Evolutionary conservation across 2,888 invertebrate species (phyloP).

Genomic region (Cephus pygmeus): DNA sequence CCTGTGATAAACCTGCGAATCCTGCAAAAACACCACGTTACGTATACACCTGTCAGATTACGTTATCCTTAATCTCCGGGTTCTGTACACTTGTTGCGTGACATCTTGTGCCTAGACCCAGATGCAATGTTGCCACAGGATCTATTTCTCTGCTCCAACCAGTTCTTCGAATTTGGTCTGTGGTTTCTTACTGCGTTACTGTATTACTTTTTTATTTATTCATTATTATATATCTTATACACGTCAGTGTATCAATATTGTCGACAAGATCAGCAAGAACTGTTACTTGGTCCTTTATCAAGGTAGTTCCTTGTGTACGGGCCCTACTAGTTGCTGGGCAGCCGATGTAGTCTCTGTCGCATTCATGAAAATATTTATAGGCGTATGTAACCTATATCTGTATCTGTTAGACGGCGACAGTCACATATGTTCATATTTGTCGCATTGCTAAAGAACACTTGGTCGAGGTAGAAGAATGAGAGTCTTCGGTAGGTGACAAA

Average conservation of each 20-base stretch:
- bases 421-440: neutral
- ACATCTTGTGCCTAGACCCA: neutral
- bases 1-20: neutral
- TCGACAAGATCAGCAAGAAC: neutral
- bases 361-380: neutral
- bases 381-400: neutral
- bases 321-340: neutral
- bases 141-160: neutral
- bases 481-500: neutral
- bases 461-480: neutral
- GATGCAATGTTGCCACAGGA: neutral
- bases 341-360: neutral
- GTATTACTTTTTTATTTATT: neutral
- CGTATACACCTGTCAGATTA: neutral
- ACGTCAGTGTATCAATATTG: neutral
- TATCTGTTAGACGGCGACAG: neutral
- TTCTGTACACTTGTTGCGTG: neutral
- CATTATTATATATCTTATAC: neutral
- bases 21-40: neutral
- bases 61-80: neutral
- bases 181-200: neutral
- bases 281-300: neutral
- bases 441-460: neutral
- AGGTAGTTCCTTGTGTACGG: neutral
- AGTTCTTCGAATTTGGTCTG: neutral